A percentile compares a stretch with the other conserved stretches of the same genome.
These are phyloP conservation scores for Hipposideros larvatus DNA, from an alignment of 2,797 vertebrate species.

Conservation along the genomic window DNA sequence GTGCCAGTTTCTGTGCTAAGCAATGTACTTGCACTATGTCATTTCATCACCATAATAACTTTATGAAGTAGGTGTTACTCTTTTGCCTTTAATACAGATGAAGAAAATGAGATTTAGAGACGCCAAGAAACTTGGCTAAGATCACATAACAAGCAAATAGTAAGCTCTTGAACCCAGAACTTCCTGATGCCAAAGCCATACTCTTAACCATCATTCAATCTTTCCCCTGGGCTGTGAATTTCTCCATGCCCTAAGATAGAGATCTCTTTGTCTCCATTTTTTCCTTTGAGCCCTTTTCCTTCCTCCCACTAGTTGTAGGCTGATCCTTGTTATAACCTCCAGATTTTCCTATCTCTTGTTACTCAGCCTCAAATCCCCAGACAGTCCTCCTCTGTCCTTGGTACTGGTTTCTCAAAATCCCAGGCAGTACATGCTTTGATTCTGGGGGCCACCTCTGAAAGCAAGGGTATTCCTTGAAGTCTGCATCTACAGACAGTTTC, in stretches of 20 bases:
- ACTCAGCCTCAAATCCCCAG: constrained; percentile 68
- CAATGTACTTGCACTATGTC: not conserved
- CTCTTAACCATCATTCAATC: not conserved
- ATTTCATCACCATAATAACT: not conserved
- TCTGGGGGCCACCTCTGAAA: constrained; percentile 39
- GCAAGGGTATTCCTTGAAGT: constrained; percentile 83
- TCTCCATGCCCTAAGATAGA: not conserved
- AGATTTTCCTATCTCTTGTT: constrained; percentile 59
- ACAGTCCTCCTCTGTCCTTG: constrained; percentile 88
- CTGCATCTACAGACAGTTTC: constrained; percentile 76
- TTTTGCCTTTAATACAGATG: not conserved
- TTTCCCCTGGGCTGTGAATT: not conserved
- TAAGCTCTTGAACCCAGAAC: not conserved
- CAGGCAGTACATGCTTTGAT: constrained; percentile 51
- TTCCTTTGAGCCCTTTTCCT: not conserved
- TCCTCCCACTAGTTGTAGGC: not conserved
- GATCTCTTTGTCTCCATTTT: not conserved
- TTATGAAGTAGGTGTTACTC: not conserved
- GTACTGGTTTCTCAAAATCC: constrained; percentile 81
- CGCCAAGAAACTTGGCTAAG: not conserved
- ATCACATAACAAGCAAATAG: not conserved
- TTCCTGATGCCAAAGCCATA: not conserved
- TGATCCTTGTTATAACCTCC: constrained; percentile 15
- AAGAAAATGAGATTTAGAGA: constrained; percentile 25
- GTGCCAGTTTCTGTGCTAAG: not conserved